Evolutionary conservation across 2,797 vertebrate genomes (phyloP).

Genomic region (Eremophila alpestris): DNA sequence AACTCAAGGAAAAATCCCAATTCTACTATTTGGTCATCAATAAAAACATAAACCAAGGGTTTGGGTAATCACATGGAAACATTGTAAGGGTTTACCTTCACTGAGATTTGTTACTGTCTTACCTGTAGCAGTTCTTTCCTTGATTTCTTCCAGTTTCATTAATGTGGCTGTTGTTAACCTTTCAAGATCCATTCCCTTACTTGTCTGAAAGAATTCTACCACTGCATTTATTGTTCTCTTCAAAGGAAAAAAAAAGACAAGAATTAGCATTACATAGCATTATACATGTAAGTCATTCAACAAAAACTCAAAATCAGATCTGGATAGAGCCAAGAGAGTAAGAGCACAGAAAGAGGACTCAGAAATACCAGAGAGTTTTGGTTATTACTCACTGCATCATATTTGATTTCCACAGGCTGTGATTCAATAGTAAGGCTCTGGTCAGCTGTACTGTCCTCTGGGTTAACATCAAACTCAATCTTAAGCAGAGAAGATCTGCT

Average conservation of each 20-base stretch:
- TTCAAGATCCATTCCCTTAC: constrained; percentile 88
- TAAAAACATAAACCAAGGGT: background rate
- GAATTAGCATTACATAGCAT: background rate
- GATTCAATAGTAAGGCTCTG: constrained; percentile 88
- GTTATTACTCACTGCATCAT: constrained; percentile 86
- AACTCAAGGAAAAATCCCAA: background rate
- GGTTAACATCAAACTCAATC: constrained; percentile 88
- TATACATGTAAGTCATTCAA: background rate
- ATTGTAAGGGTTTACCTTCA: background rate
- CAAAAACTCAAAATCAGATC: background rate
- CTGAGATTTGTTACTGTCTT: background rate
- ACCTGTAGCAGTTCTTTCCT: constrained; percentile 93
- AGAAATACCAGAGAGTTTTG: background rate
- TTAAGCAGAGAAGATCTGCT: constrained; percentile 85
- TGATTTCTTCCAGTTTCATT: constrained; percentile 95
- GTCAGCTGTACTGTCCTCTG: constrained; percentile 83
- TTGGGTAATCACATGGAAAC: background rate
- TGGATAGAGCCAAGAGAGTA: background rate
- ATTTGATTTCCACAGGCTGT: constrained; percentile 94
- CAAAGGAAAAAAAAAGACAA: background rate
- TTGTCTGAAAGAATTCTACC: constrained; percentile 89
- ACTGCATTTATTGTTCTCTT: constrained; percentile 91
- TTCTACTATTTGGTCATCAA: background rate
- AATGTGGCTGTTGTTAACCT: constrained; percentile 91
- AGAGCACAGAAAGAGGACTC: background rate